Base-by-base conservation (phyloP, 2,888 invertebrate genomes). In the Idaea biselata region DNA sequence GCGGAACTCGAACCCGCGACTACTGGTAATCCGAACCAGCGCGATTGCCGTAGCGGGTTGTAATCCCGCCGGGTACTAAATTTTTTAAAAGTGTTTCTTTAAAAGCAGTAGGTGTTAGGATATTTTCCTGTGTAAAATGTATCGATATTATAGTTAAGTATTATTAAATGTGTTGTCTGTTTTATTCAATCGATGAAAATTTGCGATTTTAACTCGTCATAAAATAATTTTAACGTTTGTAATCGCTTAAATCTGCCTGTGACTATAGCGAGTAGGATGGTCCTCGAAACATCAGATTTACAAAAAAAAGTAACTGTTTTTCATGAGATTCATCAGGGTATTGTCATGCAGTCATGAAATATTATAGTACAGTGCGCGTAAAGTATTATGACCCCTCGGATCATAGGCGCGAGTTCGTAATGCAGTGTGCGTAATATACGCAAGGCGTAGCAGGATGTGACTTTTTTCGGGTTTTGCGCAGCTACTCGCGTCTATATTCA, bases 321-420 rank as follows among this genome's bases (percentile, higher is more conserved):
- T 44, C 44, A 44, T 44, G 11, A 44, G 44, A 44, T 44, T 14
- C 65, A 81, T 75, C 85, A 84, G 84, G 83, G 84, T 84, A 84
- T 73, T 73, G 72, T 82, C 82, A 82, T 82, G 72, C 77, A 77
- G 72, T 80, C 79, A 76, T 81, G 75, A 73, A 71, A 73, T 70
- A 33, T 64, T 66, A 67, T 25, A 25, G 25, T 25, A 25, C 25
- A 25, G 25, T 25, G 25, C 25, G 25, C 25, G 25, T 25, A 55
- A 55, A 55, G 11, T 63, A 60, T 5, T 5, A 25, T 25, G 25
- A 25, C 5, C 25, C 5, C 25, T 25, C 25, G 1, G 25, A 25
- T 3, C 25, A 70, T 62, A 31, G 32, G 16, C 44, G n/a, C 53
- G 25, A 25, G 25, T 25, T 5, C 25, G 25, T 25, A 25, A 25